phyloP scores from a whole-genome alignment of 2,888 invertebrate species.

The Erannis defoliaria region DNA sequence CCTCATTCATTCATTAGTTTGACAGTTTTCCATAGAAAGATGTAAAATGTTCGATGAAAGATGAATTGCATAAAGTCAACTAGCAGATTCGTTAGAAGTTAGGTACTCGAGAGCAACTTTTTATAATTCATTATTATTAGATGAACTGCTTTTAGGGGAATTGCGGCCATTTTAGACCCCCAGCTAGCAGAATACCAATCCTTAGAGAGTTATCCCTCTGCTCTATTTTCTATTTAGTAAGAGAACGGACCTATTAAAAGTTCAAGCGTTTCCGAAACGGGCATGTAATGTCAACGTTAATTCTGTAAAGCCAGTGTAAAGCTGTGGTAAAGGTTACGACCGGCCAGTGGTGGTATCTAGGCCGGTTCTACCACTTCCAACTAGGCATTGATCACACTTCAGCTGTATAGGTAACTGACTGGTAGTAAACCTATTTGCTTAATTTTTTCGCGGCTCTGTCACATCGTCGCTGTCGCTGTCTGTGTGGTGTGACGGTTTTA shows the following conservation, averaged over 20 bases:
- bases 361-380: constrained; percentile 7
- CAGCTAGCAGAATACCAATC: neutral
- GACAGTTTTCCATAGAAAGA: too few species aligned
- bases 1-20: too few species aligned
- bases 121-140: too few species aligned
- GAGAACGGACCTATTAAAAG: constrained; percentile 23
- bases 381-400: neutral
- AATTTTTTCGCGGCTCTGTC: too few species aligned
- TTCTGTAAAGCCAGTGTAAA: constrained; percentile 20
- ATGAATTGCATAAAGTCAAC: too few species aligned
- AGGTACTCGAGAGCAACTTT: too few species aligned
- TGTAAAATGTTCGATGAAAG: too few species aligned
- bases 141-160: too few species aligned
- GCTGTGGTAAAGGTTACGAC: constrained; percentile 19
- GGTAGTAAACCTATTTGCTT: too few species aligned
- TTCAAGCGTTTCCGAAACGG: constrained; percentile 14
- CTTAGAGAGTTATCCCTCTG: neutral
- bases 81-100: too few species aligned
- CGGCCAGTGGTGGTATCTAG: neutral
- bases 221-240: neutral
- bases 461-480: too few species aligned
- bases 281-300: constrained; percentile 31
- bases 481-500: too few species aligned
- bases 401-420: neutral
- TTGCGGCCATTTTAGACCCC: neutral